Percentiles rank a stretch among this genome's conserved stretches.
These are phyloP conservation scores for Fulica atra DNA, from an alignment of 2,113 vertebrate genomes.

Conservation along the genomic window DNA sequence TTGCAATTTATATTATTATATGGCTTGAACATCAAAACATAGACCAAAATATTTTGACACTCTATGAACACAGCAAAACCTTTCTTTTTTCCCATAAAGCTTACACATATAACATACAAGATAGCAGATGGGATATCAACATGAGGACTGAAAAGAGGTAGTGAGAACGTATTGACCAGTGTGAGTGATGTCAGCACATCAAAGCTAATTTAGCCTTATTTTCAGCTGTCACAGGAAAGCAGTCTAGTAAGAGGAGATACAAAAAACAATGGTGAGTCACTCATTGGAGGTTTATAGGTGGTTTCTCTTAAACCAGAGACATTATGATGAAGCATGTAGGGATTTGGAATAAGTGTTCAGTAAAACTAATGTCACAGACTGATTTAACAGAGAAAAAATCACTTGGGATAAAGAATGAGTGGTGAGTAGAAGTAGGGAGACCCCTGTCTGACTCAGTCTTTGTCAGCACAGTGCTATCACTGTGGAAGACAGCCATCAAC, in stretches of 20 bases:
- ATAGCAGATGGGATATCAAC: neutral
- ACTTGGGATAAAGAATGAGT: neutral
- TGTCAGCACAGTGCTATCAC: neutral
- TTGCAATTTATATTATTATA: neutral
- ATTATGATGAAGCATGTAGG: neutral
- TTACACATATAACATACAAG: slow-evolving; percentile 17
- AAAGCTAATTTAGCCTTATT: slow-evolving; percentile 2
- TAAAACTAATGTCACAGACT: neutral
- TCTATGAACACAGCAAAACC: neutral
- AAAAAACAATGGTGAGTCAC: neutral
- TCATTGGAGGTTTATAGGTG: neutral
- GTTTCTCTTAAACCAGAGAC: neutral
- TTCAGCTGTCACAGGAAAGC: neutral
- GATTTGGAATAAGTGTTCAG: neutral
- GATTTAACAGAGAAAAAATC: neutral
- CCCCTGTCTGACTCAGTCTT: accelerated
- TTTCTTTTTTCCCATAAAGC: neutral
- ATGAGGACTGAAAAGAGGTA: neutral
- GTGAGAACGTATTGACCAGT: neutral
- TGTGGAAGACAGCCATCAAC: accelerated
- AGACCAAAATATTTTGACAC: neutral
- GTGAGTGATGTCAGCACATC: neutral
- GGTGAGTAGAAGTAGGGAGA: neutral
- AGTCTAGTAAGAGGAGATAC: neutral
- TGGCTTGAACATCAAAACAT: neutral